Evolutionary conservation across 2,797 vertebrate genomes (phyloP), one percentile per base, ranked within the genome.

Genomic region (Takifugu rubripes): DNA sequence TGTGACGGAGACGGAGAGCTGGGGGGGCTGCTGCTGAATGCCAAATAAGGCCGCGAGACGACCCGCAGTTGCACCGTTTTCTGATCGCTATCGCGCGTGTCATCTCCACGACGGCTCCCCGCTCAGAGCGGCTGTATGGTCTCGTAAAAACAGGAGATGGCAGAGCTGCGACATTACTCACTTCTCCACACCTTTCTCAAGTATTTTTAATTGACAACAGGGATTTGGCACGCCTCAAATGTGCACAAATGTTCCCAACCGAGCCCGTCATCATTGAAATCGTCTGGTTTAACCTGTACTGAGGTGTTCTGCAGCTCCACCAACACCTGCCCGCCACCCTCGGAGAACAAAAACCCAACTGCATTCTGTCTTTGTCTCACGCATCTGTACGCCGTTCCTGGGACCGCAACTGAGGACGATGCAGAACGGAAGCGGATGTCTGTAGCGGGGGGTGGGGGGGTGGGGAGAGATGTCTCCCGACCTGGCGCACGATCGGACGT

Each of bases 21-120:
- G 75, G 65, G 16, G 44, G 6, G 62, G 77, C 84, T 72, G 82
- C 82, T 86, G 84, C 76, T 81, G 81, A 82, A 81, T 61, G 81
- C 89, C 91, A 89, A 92, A 92, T 89, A 92, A 89, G 91, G 90
- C 79, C 78, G 74, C 74, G 82, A 82, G 86, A 89, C 85, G 75
- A 84, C 75, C 61, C 68, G 72, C 74, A 78, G 73, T 66, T 71
- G 61, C 64, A 66, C 44, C 25, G 81, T 86, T 80, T 72, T 71
- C 68, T 68, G 49, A 80, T 61, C 53, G 64, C 59, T 56, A 75
- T 73, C 72, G 65, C 16, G 16, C 44, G 16, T 21, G 16, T 21
- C 33, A 63, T 33, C 49, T 2, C 15, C 40, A 36, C 42, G 17
- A 43, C 44, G 49, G 50, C 15, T 57, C 15, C 25, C 46, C 26